A percentile compares a stretch with the other conserved stretches of the same genome.
These are phyloP conservation scores for Mesocricetus auratus DNA, from an alignment of 2,113 vertebrate species.

Conservation along the genomic window DNA sequence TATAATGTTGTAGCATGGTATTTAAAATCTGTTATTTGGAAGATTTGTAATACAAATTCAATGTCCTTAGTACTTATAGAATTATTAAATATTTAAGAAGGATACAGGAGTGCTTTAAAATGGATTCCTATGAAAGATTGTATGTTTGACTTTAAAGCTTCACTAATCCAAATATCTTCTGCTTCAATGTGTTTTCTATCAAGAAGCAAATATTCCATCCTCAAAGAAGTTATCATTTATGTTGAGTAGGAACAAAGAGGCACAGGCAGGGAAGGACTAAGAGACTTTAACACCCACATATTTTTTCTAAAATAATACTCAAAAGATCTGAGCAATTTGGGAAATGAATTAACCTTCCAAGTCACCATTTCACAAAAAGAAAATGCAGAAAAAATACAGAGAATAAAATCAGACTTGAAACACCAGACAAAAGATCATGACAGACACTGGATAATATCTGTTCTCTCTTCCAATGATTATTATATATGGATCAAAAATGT, in stretches of 20 bases:
- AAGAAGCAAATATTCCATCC: background rate
- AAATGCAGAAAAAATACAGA: background rate
- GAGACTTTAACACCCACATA: background rate
- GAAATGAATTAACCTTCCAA: constrained; percentile 56
- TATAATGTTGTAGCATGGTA: background rate
- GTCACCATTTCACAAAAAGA: constrained; percentile 8
- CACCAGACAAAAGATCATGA: background rate
- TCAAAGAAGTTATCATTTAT: constrained; percentile 22
- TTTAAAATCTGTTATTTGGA: background rate
- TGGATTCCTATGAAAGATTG: background rate
- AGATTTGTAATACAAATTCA: background rate
- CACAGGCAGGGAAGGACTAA: background rate
- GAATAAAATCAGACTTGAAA: background rate
- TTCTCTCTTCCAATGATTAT: background rate
- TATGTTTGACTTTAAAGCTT: background rate
- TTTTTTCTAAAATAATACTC: constrained; percentile 46
- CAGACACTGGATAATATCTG: background rate
- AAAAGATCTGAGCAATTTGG: constrained; percentile 30
- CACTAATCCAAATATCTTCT: background rate
- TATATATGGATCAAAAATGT: background rate
- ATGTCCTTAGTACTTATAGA: background rate
- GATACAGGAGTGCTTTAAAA: background rate
- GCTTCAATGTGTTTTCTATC: constrained; percentile 2
- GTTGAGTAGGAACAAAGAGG: constrained; percentile 19
- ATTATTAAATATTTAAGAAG: constrained; percentile 10